Conservation (phyloP, 2,888 invertebrate genomes). For the Nowickia ferox region DNA sequence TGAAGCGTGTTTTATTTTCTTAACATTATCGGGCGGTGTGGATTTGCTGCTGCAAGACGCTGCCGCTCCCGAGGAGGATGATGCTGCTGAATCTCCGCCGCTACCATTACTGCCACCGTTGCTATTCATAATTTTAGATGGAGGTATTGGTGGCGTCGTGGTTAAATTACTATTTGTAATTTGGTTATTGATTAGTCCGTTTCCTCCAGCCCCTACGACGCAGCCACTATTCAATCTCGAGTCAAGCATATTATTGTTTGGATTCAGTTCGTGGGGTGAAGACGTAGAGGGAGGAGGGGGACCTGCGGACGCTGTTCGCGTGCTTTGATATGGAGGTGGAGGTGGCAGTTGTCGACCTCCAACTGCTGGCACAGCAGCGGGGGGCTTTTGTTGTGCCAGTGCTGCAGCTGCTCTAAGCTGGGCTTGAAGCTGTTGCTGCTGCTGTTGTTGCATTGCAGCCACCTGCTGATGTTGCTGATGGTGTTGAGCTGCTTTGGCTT, state of each 20-base stretch:
- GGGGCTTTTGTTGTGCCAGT: constrained; percentile 75
- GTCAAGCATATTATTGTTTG: constrained; percentile 72
- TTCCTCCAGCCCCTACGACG: constrained; percentile 56
- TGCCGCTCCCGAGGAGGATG: constrained; percentile 69
- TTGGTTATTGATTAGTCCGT: constrained; percentile 78
- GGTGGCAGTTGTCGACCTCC: constrained; percentile 86
- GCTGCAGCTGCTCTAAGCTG: constrained; percentile 72
- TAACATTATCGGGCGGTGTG: constrained; percentile 84
- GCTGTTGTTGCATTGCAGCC: constrained; percentile 72
- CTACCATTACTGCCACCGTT: constrained; percentile 75
- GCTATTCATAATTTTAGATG: constrained; percentile 79
- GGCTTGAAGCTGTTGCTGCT: constrained; percentile 76
- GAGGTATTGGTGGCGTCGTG: constrained; percentile 85
- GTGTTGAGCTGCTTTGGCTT: constrained; percentile 85
- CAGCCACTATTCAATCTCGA: constrained; percentile 66
- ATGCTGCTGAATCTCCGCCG: constrained; percentile 76
- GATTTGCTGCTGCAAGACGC: constrained; percentile 70
- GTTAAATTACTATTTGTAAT: constrained; percentile 82
- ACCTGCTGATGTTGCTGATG: constrained; percentile 79
- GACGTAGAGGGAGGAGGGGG: constrained; percentile 72
- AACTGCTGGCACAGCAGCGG: constrained; percentile 70
- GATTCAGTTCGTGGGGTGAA: constrained; percentile 73
- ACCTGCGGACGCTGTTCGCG: constrained; percentile 73
- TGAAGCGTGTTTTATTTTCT: constrained; percentile 95
- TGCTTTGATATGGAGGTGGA: constrained; percentile 87